Base-by-base conservation (phyloP, 2,797 vertebrate genomes). In the Semaprochilodus insignis region DNA sequence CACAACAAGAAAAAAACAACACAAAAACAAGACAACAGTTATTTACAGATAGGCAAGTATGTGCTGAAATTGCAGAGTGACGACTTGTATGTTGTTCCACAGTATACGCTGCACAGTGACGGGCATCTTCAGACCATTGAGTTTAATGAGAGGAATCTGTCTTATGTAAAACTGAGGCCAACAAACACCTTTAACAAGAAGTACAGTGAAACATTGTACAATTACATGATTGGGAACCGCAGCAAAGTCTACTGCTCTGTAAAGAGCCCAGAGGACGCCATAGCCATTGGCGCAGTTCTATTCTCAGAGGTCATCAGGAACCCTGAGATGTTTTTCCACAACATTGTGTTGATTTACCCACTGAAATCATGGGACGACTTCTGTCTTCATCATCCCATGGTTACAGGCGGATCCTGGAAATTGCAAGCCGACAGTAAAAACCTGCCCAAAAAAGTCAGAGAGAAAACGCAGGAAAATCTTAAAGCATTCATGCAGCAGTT, bases 251-350 rank as follows among this genome's bases (percentile, higher is more conserved):
- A 25, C 4, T 63, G 65, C 17, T 13, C 0, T 31, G 72, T 80
- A 44, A 1, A 21, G 8, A 70, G 13, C 23, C 57, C n/a, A n/a
- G 63, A 84, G n/a, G 77, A 84, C 14, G 72, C 82, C 23, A 23
- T 10, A 69, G 44, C 44, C 27, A 13, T 84, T 19, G 78, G 77
- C n/a, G 77, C 82, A 0, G 1, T 84, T 55, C 52, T 84, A 27
- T 84, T 76, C 72, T 84, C 82, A 57, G 77, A 84, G n/a, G 82
- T 84, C 59, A 80, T 84, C 7, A 71, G 82, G 19, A 31, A 84
- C 54, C 57, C 72, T 63, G 13, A 63, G 13, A 84, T 84, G 77
- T 80, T 84, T 80, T 80, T 84, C 65, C 82, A 84, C 57, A 84
- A 84, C 23, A 71, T 84, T 55, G 21, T 76, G 23, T 5, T 84